Percentiles rank a stretch among this genome's conserved stretches.
These are phyloP conservation scores for Brachionichthys hirsutus DNA, from an alignment of 2,113 vertebrate species.

Conservation along the genomic window DNA sequence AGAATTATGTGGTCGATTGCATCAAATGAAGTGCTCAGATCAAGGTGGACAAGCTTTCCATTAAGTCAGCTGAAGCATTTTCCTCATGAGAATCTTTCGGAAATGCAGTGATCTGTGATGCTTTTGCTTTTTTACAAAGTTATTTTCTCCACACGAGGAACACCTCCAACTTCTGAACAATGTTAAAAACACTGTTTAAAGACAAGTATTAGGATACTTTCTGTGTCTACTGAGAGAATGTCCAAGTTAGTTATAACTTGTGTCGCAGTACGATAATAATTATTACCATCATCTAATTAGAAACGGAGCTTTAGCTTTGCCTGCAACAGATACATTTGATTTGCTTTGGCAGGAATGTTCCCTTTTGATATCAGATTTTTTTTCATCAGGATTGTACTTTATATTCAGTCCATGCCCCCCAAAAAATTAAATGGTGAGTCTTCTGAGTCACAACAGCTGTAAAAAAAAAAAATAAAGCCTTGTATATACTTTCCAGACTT, in stretches of 20 bases:
- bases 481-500: conserved; percentile 12
- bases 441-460: conserved; percentile 39
- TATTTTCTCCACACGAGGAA: conserved; percentile 20
- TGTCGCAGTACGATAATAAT: conserved; percentile 48
- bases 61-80: conserved; percentile 3
- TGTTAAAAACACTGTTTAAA: conserved; percentile 17
- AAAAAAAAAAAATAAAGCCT: conserved; percentile 1
- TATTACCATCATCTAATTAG: conserved; percentile 64
- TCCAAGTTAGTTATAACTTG: conserved; percentile 48
- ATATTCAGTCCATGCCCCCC: conserved; percentile 15
- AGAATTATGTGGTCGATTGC: too few species aligned
- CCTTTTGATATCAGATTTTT: conserved; percentile 36
- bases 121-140: conserved; percentile 25
- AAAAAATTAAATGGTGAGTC: conserved; percentile 13
- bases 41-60: too few species aligned
- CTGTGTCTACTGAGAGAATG: conserved; percentile 30
- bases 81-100: conserved; percentile 16
- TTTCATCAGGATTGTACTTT: conserved; percentile 30
- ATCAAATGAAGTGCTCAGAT: too few species aligned
- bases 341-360: conserved; percentile 21
- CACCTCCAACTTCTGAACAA: conserved; percentile 7
- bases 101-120: conserved; percentile 11
- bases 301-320: conserved; percentile 39
- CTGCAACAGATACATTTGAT: conserved; percentile 23
- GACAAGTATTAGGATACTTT: conserved; percentile 56